Percentiles rank a stretch among this genome's conserved stretches.
phyloP scores from a whole-genome alignment of 2,797 vertebrate genomes.

The Lindbergichthys nudifrons region DNA sequence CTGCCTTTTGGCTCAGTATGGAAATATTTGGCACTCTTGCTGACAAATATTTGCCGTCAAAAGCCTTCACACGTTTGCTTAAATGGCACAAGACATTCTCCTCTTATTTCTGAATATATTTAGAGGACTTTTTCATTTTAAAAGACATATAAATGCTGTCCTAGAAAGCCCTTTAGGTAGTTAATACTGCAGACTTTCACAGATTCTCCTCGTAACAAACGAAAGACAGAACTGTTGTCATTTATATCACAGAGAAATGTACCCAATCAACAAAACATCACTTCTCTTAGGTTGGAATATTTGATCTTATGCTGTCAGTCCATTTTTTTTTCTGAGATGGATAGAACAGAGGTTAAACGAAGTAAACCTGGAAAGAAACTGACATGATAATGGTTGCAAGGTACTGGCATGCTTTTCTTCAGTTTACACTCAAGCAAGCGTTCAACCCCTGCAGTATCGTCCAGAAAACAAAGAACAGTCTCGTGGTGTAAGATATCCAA shows the following conservation, averaged over 20 bases:
- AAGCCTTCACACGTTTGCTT: constrained; percentile 71
- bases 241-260: constrained; percentile 66
- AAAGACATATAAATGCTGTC: constrained; percentile 78
- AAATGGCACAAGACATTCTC: constrained; percentile 78
- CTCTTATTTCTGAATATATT: constrained; percentile 57
- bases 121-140: constrained; percentile 63
- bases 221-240: constrained; percentile 61
- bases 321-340: constrained; percentile 79
- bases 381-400: constrained; percentile 70
- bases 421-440: constrained; percentile 73
- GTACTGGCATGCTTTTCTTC: constrained; percentile 74
- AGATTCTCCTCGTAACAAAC: constrained; percentile 69
- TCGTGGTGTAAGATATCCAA: constrained; percentile 74
- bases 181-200: constrained; percentile 78
- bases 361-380: constrained; percentile 60
- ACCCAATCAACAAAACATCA: constrained; percentile 77
- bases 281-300: constrained; percentile 67
- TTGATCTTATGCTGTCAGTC: constrained; percentile 85
- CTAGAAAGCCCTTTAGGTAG: constrained; percentile 77
- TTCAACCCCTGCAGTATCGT: constrained; percentile 71
- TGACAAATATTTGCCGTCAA: constrained; percentile 78
- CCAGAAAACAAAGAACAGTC: constrained; percentile 71
- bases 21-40: constrained; percentile 82
- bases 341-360: constrained; percentile 72
- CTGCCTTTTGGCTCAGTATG: constrained; percentile 84